Evolutionary conservation across 2,888 invertebrate species (phyloP).

Genomic region (Mythimna pallens): DNA sequence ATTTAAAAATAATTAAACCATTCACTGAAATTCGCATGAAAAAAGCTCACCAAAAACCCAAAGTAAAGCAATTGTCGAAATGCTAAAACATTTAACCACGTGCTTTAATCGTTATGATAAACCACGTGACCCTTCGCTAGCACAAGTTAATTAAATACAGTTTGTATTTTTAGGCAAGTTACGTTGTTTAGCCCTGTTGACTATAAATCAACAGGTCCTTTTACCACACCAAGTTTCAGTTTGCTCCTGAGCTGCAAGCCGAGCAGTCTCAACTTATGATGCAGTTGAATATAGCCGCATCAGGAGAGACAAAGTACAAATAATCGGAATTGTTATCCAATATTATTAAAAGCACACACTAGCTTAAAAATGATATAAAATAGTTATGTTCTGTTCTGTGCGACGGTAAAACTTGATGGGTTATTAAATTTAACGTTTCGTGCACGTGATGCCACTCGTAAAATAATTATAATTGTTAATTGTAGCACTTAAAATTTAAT

Average conservation of each 20-base stretch:
- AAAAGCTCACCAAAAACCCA: too few relatives aligned
- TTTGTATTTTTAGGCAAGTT: not conserved
- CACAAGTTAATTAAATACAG: not conserved
- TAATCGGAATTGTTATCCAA: not conserved
- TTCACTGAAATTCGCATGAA: too few relatives aligned
- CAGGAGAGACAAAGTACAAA: too few relatives aligned
- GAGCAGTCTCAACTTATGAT: too few relatives aligned
- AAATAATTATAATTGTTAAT: constrained; percentile 17
- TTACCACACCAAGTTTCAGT: too few relatives aligned
- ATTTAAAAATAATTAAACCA: too few relatives aligned
- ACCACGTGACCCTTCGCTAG: not conserved
- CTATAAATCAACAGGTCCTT: too few relatives aligned
- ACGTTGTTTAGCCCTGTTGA: not conserved
- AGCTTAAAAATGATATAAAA: constrained; percentile 24
- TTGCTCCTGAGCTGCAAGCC: too few relatives aligned
- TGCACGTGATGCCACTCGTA: constrained; percentile 28
- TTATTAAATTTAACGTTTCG: constrained; percentile 34
- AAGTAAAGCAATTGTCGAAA: not conserved
- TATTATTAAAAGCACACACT: not conserved
- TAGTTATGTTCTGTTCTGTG: constrained; percentile 13
- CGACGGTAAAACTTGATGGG: constrained; percentile 23
- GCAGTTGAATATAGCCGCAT: too few relatives aligned
- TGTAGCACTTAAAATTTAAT: constrained; percentile 7
- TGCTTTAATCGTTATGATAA: too few relatives aligned
- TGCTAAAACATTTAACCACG: not conserved